A percentile compares a stretch with the other conserved stretches of the same genome.
phyloP scores from a whole-genome alignment of 2,797 vertebrate genomes.

The Mus spretus region DNA sequence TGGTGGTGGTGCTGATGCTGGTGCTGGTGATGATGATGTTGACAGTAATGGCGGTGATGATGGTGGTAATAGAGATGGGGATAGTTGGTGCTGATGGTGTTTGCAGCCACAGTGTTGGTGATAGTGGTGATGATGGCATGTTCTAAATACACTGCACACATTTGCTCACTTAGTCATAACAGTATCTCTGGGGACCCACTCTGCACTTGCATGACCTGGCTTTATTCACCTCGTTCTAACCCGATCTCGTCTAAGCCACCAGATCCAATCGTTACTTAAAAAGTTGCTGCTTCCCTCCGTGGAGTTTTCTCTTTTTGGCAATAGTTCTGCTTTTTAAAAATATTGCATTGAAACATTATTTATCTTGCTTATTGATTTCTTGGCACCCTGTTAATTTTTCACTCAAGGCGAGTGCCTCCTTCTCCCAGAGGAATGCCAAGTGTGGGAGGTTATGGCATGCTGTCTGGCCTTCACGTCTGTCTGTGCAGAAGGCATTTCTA shows the following conservation, averaged over 20 bases:
- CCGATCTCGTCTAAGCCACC: neutral
- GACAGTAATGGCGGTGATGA: neutral
- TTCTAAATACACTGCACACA: neutral
- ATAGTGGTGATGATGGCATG: neutral
- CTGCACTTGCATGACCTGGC: rapidly evolving
- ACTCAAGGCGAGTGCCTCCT: neutral
- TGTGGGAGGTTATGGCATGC: neutral
- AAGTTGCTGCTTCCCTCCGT: neutral
- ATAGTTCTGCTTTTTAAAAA: conserved; percentile 13
- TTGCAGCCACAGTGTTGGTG: neutral
- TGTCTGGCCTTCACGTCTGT: neutral
- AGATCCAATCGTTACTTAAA: conserved; percentile 7
- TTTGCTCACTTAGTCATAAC: neutral
- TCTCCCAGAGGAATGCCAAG: neutral
- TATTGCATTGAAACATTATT: neutral
- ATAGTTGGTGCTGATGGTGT: neutral
- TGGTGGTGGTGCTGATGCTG: neutral
- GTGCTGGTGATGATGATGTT: neutral
- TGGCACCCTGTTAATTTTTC: conserved; percentile 20
- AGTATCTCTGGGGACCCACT: neutral
- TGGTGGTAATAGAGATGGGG: neutral
- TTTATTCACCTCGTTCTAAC: neutral
- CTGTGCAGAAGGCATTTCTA: neutral
- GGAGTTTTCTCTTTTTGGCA: neutral
- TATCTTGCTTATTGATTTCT: conserved; percentile 16